Evolutionary conservation across 2,888 invertebrate genomes (phyloP), one percentile per base, ranked within the genome.

Genomic region (Drosophila neonasuta): DNA sequence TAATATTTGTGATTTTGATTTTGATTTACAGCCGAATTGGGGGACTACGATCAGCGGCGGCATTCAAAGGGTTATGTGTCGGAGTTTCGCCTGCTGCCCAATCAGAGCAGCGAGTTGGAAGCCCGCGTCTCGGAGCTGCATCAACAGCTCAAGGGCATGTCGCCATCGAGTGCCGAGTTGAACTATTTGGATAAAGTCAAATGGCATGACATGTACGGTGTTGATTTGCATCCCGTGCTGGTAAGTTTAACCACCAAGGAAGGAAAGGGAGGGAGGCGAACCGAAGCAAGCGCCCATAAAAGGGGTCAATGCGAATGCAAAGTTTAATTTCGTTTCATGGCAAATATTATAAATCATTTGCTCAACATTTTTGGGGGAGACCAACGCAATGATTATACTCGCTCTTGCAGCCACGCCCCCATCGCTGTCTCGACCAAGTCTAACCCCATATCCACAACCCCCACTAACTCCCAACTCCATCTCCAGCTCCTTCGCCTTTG

Each of bases 121-220:
- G 93, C 94, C 59, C 93, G 96, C 82, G 97, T 98, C 77, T 94
- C 95, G 41, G 96, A 97, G 87, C 93, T 97, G 82, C 98, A 99
- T 91, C 95, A 96, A 90, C 95, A 96, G 75, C 92, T 98, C 64
- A 94, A 95, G 80, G 90, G 91, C 69, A 91, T 91, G 90, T 89
- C 91, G 71, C 98, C 98, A 67, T 95, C 97, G 58, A 95, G 96
- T 80, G 98, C 98, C 36, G 98, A 99, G 92, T 93, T 97, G 87
- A 97, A 96, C 92, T 99, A 97, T 92, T 93, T 99, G 91, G 98
- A 99, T 92, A 97, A 98, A 93, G 97, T 97, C 84, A 98, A 98
- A 93, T 98, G 98, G 98, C 93, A 98, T 88, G 98, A 99, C 91
- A 97, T 98, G 97, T 99, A 98, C 90, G 99, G 99, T 54, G 98